Evolutionary conservation across 2,113 vertebrate genomes (phyloP), one percentile per base, ranked within the genome.

Genomic region (Galemys pyrenaicus): DNA sequence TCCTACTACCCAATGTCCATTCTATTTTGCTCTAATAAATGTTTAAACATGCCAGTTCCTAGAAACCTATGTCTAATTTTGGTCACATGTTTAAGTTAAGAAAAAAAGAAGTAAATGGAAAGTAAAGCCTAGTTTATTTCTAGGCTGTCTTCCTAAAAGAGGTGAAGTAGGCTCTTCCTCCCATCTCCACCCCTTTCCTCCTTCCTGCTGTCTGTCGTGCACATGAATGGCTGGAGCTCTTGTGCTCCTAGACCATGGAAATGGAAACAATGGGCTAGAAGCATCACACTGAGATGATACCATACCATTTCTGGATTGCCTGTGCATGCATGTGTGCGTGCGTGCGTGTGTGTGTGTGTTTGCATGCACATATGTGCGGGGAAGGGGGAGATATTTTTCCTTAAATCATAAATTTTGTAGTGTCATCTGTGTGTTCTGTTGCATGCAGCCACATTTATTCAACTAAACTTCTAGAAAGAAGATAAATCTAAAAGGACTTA

Each of bases 91-190:
- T 35, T 80, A 84, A 73, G 6, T 54, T 67, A 2, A 93, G 41
- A 93, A 24, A 62, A 51, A 67, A 16, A 56, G 8, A 89, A 65
- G 13, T 64, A 68, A 91, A 37, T 67, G 20, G n/a, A 94, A 77
- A 71, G n/a, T n/a, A n/a, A n/a, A n/a, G n/a, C n/a, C 73, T 6
- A 84, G 81, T 82, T 87, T 30, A 62, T 79, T 88, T 89, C 24
- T 91, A 75, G 30, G 9, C 32, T 44, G 5, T 68, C 32, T 62
- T 68, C 32, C 56, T 65, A 30, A 49, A 68, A 87, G 39, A 60
- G 9, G 9, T 32, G 2, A 5, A 10, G 0, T 39, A 24, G 2
- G 3, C 44, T 49, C 35, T 79, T 60, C 24, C 68, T 67, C 4
- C 44, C 17, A 4, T 17, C 51, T 6, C 17, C 16, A 1, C 4